These are phyloP conservation scores for Numida meleagris DNA, from an alignment of 2,113 vertebrate species.

Conservation along the genomic window DNA sequence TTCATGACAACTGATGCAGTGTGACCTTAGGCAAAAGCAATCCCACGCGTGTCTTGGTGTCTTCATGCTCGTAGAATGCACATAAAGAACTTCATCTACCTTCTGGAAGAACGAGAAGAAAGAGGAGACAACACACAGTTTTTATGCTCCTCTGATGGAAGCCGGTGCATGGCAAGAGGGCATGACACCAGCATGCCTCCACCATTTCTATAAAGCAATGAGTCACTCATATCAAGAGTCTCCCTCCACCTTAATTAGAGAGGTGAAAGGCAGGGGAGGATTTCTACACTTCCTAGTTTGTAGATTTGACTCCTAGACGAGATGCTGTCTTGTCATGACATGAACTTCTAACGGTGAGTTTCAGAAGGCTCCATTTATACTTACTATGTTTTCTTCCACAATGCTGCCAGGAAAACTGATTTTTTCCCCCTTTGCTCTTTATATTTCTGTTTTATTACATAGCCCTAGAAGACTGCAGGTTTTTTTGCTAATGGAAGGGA, in stretches of 20 bases:
- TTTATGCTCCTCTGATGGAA: background rate
- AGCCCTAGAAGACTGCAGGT: background rate
- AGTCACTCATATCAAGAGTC: background rate
- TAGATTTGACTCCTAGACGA: background rate
- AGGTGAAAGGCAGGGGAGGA: background rate
- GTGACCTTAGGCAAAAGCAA: background rate
- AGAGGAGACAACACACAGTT: background rate
- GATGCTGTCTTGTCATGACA: background rate
- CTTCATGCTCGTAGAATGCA: background rate
- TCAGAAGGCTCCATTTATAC: background rate
- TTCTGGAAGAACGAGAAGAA: background rate
- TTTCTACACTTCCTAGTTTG: background rate
- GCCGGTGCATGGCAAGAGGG: background rate
- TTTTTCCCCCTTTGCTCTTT: background rate
- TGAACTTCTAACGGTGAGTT: background rate
- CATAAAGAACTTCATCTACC: background rate
- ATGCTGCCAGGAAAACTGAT: background rate
- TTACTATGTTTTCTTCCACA: background rate
- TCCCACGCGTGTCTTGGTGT: background rate
- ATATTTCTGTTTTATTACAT: background rate
- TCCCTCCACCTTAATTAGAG: background rate
- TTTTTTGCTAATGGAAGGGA: background rate
- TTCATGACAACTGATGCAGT: background rate
- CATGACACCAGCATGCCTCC: background rate
- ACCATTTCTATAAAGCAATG: background rate